These are phyloP conservation scores for Epicampocera succincta DNA, from an alignment of 2,888 invertebrate genomes.

Conservation along the genomic window DNA sequence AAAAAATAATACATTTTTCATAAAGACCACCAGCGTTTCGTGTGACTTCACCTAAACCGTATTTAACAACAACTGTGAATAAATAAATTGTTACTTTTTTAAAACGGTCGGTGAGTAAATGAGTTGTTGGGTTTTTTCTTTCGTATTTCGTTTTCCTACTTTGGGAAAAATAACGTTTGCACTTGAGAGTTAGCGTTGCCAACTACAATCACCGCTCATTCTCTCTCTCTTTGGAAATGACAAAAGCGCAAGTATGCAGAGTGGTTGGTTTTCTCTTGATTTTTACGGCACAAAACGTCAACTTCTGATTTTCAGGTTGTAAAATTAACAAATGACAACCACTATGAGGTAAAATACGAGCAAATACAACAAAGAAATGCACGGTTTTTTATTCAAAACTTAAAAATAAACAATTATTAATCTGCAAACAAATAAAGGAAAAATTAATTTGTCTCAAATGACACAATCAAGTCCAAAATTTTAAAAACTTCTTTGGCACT, in stretches of 20 bases:
- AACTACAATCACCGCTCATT: slow-evolving; percentile 33
- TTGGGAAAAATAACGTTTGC: slow-evolving; percentile 43
- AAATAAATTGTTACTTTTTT: slow-evolving; percentile 47
- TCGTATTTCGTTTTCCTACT: slow-evolving; percentile 15
- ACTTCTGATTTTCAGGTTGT: background rate
- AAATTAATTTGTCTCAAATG: background rate
- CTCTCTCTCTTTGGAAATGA: slow-evolving; percentile 1
- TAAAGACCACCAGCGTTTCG: slow-evolving; percentile 19
- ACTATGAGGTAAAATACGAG: too few relatives aligned
- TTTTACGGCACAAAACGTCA: background rate
- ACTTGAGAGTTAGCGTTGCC: slow-evolving; percentile 61
- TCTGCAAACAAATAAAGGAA: background rate
- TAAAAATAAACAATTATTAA: too few relatives aligned
- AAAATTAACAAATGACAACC: background rate
- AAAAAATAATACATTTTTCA: slow-evolving; percentile 9
- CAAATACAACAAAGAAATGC: too few relatives aligned
- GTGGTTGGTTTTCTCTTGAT: background rate
- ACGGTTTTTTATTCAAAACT: too few relatives aligned
- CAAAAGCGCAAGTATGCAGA: background rate
- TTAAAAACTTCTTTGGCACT: too few relatives aligned
- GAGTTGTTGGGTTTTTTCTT: slow-evolving; percentile 42
- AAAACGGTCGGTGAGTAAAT: slow-evolving; percentile 54
- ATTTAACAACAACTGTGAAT: slow-evolving; percentile 68
- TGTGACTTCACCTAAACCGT: slow-evolving; percentile 62
- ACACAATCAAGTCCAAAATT: too few relatives aligned